Conservation (phyloP, 2,113 vertebrate species). For the Larimichthys crocea region DNA sequence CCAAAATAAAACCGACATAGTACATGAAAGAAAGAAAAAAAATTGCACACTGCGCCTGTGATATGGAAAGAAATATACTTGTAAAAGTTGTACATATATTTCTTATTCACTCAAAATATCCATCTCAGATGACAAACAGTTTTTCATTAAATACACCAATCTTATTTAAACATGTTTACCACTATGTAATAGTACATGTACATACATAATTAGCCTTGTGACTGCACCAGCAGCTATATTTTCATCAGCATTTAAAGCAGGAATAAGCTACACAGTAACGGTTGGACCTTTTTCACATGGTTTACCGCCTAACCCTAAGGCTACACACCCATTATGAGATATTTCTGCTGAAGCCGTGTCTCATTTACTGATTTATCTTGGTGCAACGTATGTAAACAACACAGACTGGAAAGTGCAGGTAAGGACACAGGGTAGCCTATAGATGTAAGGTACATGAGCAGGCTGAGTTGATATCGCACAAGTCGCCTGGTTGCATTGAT, state of each 20-base stretch:
- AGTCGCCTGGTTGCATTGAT: not conserved
- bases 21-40: no score
- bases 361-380: not conserved
- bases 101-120: no score
- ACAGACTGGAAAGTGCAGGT: not conserved
- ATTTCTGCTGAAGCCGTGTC: not conserved
- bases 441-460: not conserved
- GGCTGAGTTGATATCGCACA: no score
- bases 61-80: no score
- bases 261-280: constrained; percentile 21
- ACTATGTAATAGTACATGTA: not conserved
- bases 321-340: not conserved
- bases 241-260: no score
- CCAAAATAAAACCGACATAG: not conserved
- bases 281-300: not conserved
- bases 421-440: not conserved
- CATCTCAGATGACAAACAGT: not conserved
- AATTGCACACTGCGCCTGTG: no score
- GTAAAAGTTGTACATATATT: not conserved
- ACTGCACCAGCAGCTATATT: not conserved
- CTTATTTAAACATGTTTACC: no score
- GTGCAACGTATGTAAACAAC: not conserved
- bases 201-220: not conserved
- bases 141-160: not conserved
- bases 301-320: constrained; percentile 12